Conservation (phyloP, 2,113 vertebrate genomes). For the Vicugna pacos region DNA sequence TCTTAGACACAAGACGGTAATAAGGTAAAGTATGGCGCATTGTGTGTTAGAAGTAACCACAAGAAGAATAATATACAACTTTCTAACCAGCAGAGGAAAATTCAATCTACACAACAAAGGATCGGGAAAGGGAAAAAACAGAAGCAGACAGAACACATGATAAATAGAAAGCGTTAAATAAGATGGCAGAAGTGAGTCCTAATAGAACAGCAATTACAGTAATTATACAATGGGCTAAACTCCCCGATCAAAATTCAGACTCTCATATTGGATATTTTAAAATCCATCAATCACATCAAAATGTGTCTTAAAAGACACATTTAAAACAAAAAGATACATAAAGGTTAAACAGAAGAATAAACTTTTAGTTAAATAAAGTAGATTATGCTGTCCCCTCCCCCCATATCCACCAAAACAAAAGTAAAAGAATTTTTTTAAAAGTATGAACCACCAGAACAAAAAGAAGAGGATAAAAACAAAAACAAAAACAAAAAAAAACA, state of each 20-base stretch:
- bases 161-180: not conserved
- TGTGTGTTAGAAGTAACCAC: not conserved
- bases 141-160: not conserved
- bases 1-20: not conserved
- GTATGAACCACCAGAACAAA: not conserved
- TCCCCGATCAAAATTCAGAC: constrained; percentile 15
- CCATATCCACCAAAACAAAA: not conserved
- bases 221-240: not conserved
- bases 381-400: not conserved
- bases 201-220: not conserved
- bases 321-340: not conserved
- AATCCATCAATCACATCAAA: not conserved
- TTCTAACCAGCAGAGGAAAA: constrained; percentile 18
- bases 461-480: not conserved
- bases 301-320: not conserved
- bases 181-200: not conserved
- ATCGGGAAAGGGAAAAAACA: not conserved
- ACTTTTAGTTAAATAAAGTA: not conserved
- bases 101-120: not conserved
- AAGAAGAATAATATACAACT: not conserved
- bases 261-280: constrained; percentile 17
- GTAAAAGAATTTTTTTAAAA: not conserved
- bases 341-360: constrained; percentile 16
- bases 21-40: not conserved
- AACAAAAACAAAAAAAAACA: not conserved